These are phyloP conservation scores for Selenia dentaria DNA, from an alignment of 2,888 invertebrate genomes.

Conservation along the genomic window DNA sequence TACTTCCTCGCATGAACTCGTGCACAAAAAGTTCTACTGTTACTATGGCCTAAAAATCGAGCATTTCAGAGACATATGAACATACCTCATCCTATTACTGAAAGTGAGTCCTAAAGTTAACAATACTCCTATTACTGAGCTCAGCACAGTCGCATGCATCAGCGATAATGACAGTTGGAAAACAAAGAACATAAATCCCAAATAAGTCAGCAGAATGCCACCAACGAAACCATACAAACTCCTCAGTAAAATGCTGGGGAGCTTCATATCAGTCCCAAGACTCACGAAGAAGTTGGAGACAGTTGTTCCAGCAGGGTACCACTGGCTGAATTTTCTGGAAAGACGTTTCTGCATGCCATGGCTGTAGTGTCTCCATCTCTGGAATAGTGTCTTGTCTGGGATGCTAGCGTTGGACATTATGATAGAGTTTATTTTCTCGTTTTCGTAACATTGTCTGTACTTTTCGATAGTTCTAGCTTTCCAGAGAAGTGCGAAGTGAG, in stretches of 20 bases:
- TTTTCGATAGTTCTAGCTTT: conserved; percentile 82
- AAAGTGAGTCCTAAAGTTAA: conserved; percentile 88
- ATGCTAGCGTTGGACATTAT: conserved; percentile 65
- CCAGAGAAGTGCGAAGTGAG: conserved; percentile 82
- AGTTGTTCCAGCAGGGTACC: conserved; percentile 65
- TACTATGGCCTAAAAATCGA: too few species aligned
- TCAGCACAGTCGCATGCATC: conserved; percentile 85
- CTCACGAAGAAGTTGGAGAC: conserved; percentile 57
- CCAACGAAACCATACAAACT: conserved; percentile 87
- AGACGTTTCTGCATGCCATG: conserved; percentile 64
- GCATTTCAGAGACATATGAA: too few species aligned
- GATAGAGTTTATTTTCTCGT: conserved; percentile 84
- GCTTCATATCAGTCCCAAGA: conserved; percentile 73
- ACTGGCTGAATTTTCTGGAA: conserved; percentile 58
- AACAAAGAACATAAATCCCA: conserved; percentile 88
- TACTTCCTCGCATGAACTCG: too few species aligned
- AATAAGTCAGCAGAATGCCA: conserved; percentile 86
- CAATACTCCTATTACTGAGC: conserved; percentile 85
- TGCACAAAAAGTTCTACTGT: too few species aligned
- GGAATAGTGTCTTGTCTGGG: conserved; percentile 66
- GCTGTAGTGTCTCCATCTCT: conserved; percentile 75
- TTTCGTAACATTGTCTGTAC: conserved; percentile 73
- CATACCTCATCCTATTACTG: conserved; percentile 76
- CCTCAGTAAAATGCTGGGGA: conserved; percentile 85
- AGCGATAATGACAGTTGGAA: conserved; percentile 86